A percentile compares a stretch with the other conserved stretches of the same genome.
Evolutionary conservation across 35 echinoderm and acorn worm species (phyloP).

Genomic region (Hemicentrotus pulcherrimus): DNA sequence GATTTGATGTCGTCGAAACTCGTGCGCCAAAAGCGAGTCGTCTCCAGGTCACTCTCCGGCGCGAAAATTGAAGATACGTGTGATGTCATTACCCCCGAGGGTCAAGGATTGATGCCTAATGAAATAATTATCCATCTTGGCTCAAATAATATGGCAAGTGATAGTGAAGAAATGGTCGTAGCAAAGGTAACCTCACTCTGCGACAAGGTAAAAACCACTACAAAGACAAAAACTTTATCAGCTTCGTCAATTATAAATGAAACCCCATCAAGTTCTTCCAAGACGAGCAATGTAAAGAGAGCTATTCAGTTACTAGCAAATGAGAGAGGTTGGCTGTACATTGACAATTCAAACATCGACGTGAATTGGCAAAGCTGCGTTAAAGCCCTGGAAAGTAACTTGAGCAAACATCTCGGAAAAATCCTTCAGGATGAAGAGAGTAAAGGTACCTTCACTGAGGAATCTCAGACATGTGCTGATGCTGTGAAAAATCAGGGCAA

Average conservation of each 20-base stretch:
- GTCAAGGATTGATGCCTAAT: not conserved
- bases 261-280: not conserved
- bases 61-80: constrained; percentile 1
- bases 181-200: not conserved
- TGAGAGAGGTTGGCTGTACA: not conserved
- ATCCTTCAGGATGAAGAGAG: too few species aligned
- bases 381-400: not conserved
- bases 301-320: not conserved
- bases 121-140: not conserved
- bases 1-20: not conserved
- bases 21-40: not conserved
- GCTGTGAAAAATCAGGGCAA: too few species aligned
- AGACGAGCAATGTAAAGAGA: not conserved
- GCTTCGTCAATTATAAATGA: not conserved
- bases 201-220: not conserved
- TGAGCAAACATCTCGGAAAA: not conserved
- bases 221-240: not conserved
- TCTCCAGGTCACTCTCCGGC: not conserved
- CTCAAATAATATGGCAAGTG: not conserved
- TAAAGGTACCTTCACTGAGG: too few species aligned
- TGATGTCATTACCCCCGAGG: not conserved
- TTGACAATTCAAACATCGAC: not conserved
- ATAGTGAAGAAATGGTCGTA: not conserved
- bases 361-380: not conserved
- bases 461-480: too few species aligned